Percentiles rank a stretch among this genome's conserved stretches.
Evolutionary conservation across 2,113 vertebrate genomes (phyloP).

Genomic region (Peromyscus leucopus): DNA sequence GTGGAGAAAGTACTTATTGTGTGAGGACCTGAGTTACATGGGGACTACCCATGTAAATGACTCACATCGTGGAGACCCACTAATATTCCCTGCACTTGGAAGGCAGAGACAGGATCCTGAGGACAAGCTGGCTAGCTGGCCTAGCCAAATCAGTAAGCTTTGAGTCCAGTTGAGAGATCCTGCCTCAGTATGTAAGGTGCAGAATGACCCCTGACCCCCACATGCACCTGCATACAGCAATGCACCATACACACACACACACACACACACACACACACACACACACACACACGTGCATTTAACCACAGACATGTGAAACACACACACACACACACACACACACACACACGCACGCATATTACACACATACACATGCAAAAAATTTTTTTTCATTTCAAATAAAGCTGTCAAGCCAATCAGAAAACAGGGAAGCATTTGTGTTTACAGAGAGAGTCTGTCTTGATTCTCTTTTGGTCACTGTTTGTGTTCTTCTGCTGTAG

Average conservation of each 20-base stretch:
- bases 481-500: neutral
- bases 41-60: neutral
- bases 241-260: neutral
- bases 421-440: neutral
- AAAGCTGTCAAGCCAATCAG: neutral
- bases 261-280: neutral
- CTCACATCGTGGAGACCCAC: neutral
- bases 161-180: neutral
- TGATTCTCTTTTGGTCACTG: neutral
- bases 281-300: too few species aligned
- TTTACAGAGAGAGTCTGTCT: neutral
- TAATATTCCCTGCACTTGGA: neutral
- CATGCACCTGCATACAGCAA: neutral
- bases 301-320: neutral
- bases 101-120: neutral
- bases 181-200: neutral
- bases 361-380: neutral
- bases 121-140: neutral
- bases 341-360: too few species aligned
- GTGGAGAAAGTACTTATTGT: neutral
- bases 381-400: slow-evolving; percentile 30
- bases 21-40: neutral
- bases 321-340: neutral
- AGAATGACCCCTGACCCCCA: neutral
- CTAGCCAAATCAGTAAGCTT: neutral